phyloP scores from a whole-genome alignment of 2,888 invertebrate species.

The Eristalis tenax region DNA sequence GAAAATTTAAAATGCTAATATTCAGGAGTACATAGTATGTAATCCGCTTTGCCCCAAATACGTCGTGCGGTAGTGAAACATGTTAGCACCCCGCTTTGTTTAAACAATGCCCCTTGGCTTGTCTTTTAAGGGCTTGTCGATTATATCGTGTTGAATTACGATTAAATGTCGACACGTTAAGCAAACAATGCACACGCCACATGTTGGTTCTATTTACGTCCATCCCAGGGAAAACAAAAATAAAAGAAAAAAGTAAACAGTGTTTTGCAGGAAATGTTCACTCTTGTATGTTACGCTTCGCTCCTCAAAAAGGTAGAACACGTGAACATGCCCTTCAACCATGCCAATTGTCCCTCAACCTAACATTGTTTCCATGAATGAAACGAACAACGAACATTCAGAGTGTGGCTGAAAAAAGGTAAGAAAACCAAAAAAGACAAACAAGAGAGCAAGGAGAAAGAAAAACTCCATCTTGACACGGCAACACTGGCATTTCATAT shows the following conservation, averaged over 20 bases:
- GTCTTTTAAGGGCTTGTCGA: not conserved
- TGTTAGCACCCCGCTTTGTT: not conserved
- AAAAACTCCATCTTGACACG: not conserved
- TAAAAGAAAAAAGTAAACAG: constrained; percentile 14
- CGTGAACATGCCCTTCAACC: constrained; percentile 40
- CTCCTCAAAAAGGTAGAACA: constrained; percentile 29
- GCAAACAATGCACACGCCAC: constrained; percentile 12
- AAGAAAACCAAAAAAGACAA: constrained; percentile 4
- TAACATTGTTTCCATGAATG: constrained; percentile 40
- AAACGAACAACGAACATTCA: constrained; percentile 1
- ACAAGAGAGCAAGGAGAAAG: not conserved
- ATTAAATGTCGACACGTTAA: constrained; percentile 10
- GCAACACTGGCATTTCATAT: constrained; percentile 31
- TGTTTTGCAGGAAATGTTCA: constrained; percentile 13
- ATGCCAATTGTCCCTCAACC: constrained; percentile 32
- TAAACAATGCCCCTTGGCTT: not conserved
- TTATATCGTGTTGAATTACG: constrained; percentile 2
- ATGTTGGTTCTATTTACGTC: constrained; percentile 20
- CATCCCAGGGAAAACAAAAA: not conserved
- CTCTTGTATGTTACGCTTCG: constrained; percentile 22
- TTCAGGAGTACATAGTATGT: too few relatives aligned
- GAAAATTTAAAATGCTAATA: too few relatives aligned
- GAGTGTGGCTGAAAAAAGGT: not conserved
- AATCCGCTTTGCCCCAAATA: not conserved
- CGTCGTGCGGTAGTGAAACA: not conserved